Percentiles rank a stretch among this genome's conserved stretches.
These are phyloP conservation scores for Sarcophilus harrisii DNA, from an alignment of 2,797 vertebrate genomes.

Conservation along the genomic window DNA sequence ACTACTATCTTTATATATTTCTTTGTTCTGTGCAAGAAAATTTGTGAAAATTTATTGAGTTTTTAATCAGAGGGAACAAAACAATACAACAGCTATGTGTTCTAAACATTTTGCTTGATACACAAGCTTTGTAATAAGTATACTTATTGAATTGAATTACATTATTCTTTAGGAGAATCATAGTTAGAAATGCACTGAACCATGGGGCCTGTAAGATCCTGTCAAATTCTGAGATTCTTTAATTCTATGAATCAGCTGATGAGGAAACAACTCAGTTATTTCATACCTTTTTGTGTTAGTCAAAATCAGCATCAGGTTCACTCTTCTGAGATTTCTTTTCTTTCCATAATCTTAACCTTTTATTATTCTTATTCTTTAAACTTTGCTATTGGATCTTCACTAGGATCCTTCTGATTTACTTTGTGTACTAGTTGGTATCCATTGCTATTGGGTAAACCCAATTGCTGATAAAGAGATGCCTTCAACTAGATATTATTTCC, in stretches of 20 bases:
- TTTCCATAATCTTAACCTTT: background rate
- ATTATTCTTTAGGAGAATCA: background rate
- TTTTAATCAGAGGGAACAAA: background rate
- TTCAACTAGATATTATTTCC: background rate
- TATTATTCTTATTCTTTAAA: background rate
- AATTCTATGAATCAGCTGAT: background rate
- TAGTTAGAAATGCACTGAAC: background rate
- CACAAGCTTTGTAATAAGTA: background rate
- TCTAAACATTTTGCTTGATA: background rate
- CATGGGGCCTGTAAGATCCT: background rate
- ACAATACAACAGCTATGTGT: background rate
- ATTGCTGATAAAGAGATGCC: background rate
- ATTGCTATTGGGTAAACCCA: background rate
- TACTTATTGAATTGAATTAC: background rate
- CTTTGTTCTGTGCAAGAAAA: background rate
- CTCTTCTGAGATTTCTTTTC: background rate
- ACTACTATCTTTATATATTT: background rate
- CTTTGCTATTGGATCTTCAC: background rate
- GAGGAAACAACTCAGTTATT: background rate
- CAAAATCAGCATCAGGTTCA: background rate
- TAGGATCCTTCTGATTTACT: background rate
- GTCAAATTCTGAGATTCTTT: background rate
- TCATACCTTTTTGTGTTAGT: background rate
- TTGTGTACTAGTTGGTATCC: background rate
- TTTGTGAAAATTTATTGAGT: background rate